Percentiles rank a stretch among this genome's conserved stretches.
Conservation (phyloP, 2,797 vertebrate species). For the Ispidina lecontei region DNA sequence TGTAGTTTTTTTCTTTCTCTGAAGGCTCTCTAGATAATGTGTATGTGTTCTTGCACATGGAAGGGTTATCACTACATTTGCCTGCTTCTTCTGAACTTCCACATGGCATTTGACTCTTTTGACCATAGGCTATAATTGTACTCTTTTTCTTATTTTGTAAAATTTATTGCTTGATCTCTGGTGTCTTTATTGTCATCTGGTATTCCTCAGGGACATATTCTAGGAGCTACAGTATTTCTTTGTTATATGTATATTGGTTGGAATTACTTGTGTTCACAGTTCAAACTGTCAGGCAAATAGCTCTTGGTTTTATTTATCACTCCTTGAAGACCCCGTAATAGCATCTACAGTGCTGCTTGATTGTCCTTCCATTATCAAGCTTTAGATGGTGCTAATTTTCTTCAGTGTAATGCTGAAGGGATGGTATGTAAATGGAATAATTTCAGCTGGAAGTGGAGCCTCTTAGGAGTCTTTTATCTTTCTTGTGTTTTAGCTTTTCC, state of each 20-base stretch:
- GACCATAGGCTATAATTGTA: constrained; percentile 32
- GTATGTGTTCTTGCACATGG: not conserved
- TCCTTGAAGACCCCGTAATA: constrained; percentile 55
- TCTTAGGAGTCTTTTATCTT: not conserved
- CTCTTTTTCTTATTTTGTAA: constrained; percentile 49
- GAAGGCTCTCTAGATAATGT: not conserved
- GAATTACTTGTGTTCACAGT: constrained; percentile 46
- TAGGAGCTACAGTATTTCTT: constrained; percentile 14
- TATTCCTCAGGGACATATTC: constrained; percentile 14
- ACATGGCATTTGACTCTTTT: constrained; percentile 35
- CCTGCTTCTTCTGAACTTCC: not conserved
- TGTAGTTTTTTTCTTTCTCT: not conserved
- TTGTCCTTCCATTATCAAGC: constrained; percentile 49
- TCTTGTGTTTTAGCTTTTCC: not conserved
- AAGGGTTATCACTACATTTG: constrained; percentile 15
- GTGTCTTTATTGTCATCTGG: constrained; percentile 48
- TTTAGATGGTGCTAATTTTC: constrained; percentile 63
- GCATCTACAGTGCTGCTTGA: not conserved
- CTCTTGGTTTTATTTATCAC: constrained; percentile 52
- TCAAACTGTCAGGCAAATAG: constrained; percentile 41
- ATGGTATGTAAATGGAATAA: not conserved
- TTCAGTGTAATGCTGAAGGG: constrained; percentile 44
- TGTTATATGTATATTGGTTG: constrained; percentile 21
- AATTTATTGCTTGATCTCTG: constrained; percentile 49
- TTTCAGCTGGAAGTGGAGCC: not conserved